Conservation (phyloP, 2,797 vertebrate species). For the Smutsia temminckii region DNA sequence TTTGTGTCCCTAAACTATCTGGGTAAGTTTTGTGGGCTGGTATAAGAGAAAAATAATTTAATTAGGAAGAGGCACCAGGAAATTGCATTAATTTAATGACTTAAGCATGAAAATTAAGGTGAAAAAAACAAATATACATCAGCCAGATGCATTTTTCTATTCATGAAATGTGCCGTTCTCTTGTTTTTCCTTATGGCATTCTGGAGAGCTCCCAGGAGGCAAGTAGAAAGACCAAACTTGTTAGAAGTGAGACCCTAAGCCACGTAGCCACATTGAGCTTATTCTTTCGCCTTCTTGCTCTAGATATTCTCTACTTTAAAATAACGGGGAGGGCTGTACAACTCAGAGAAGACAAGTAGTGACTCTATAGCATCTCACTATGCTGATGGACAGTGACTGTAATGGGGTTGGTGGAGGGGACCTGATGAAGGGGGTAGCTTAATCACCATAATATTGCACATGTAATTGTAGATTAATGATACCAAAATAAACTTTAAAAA, state of each 20-base stretch:
- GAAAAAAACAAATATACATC: neutral
- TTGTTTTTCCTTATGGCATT: neutral
- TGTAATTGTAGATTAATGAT: too few relatives aligned
- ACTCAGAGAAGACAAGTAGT: too few relatives aligned
- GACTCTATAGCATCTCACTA: too few relatives aligned
- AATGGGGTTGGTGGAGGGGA: too few relatives aligned
- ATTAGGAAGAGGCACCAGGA: slow-evolving; percentile 64
- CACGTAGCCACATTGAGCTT: rapidly evolving
- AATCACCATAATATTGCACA: too few relatives aligned
- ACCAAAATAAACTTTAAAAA: too few relatives aligned
- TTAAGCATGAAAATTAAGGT: slow-evolving; percentile 52
- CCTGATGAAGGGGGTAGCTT: too few relatives aligned
- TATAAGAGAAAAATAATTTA: slow-evolving; percentile 53
- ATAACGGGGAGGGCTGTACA: neutral
- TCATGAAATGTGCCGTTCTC: neutral
- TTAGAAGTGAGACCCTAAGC: neutral
- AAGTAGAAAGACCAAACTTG: neutral
- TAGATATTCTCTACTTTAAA: neutral
- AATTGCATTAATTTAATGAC: slow-evolving; percentile 51
- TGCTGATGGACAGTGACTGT: too few relatives aligned
- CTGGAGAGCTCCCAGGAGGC: neutral
- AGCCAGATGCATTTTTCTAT: slow-evolving; percentile 30
- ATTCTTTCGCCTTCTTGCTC: neutral
- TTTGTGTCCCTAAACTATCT: slow-evolving; percentile 25
- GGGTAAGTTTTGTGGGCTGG: slow-evolving; percentile 7